These are phyloP conservation scores for Crioceris asparagi DNA, from an alignment of 2,888 invertebrate genomes.

Conservation along the genomic window DNA sequence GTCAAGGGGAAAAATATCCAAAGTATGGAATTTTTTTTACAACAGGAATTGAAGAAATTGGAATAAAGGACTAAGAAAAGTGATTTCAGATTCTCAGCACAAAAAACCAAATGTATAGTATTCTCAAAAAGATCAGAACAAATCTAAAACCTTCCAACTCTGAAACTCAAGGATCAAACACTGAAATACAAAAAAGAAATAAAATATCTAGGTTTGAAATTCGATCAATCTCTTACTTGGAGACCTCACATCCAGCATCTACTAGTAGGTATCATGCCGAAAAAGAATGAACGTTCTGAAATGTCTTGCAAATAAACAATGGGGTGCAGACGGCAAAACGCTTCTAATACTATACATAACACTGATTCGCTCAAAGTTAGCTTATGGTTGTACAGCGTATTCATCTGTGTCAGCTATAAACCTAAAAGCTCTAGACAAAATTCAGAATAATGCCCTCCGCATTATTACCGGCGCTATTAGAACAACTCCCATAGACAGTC, in stretches of 20 bases:
- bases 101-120: neutral
- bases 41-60: neutral
- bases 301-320: slow-evolving; percentile 2
- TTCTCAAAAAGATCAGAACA: neutral
- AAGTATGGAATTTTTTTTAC: neutral
- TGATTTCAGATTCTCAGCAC: neutral
- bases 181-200: no score
- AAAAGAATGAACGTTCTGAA: neutral
- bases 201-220: neutral
- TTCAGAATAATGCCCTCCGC: slow-evolving; percentile 2
- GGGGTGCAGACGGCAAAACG: neutral
- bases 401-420: neutral
- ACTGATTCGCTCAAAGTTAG: neutral
- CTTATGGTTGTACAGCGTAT: neutral
- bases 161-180: no score
- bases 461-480: slow-evolving; percentile 1
- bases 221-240: slow-evolving; percentile 1
- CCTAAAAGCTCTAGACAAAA: neutral
- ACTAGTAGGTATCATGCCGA: neutral
- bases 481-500: neutral
- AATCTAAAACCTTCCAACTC: no score
- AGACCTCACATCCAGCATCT: neutral
- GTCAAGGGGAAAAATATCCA: neutral
- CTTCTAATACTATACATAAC: neutral
- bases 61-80: neutral